Conservation (phyloP, 2,797 vertebrate genomes). For the Holocentrus rufus region DNA sequence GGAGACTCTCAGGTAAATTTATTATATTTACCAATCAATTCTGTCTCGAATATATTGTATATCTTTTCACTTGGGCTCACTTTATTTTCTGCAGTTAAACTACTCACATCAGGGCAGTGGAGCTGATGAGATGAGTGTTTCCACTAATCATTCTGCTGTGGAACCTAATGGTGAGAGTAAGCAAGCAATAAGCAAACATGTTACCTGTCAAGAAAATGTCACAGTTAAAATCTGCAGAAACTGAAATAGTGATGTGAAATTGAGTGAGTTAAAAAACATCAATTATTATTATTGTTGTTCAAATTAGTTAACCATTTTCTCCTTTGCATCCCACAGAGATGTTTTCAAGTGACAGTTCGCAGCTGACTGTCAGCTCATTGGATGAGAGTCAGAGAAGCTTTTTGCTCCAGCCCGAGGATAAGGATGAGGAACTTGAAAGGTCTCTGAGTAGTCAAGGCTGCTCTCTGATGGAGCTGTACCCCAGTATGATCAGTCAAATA, state of each 20-base stretch:
- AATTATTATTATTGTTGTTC: not conserved
- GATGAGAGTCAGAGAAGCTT: slow-evolving; percentile 42
- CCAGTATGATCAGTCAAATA: slow-evolving; percentile 77
- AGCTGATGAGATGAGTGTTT: slow-evolving; percentile 6
- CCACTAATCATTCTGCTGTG: not conserved
- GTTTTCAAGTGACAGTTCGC: slow-evolving; percentile 15
- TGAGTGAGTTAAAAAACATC: no score
- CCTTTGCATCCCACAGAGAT: slow-evolving; percentile 34
- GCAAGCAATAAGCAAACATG: not conserved
- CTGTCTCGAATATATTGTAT: not conserved
- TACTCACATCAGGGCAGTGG: not conserved
- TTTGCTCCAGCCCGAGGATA: slow-evolving; percentile 69
- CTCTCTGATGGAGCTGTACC: slow-evolving; percentile 77
- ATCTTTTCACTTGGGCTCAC: not conserved
- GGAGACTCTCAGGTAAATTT: slow-evolving; percentile 46
- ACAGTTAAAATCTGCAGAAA: not conserved
- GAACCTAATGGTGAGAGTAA: slow-evolving; percentile 48
- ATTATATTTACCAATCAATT: not conserved
- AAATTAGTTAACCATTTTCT: not conserved
- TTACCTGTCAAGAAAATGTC: not conserved
- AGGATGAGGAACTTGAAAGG: slow-evolving; percentile 75
- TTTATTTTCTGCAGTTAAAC: slow-evolving; percentile 55
- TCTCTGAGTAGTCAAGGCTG: slow-evolving; percentile 70
- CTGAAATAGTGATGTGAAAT: not conserved
- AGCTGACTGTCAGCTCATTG: slow-evolving; percentile 24